Base-by-base conservation (phyloP, 1,140 invertebrate species). In the Diuraphis noxia region DNA sequence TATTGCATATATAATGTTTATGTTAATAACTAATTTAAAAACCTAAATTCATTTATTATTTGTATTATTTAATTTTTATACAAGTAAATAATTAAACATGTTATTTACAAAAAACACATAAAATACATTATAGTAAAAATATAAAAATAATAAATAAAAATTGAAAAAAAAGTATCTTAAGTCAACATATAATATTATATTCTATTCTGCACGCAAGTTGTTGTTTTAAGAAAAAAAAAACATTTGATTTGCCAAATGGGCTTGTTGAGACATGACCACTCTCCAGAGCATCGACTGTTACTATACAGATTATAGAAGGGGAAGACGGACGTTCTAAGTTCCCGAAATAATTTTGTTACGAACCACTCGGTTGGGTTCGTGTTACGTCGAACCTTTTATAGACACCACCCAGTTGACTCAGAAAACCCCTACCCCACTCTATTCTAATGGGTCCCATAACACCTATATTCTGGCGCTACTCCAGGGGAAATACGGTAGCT, bases 331-430 rank as follows among this genome's bases (percentile, higher is more conserved):
- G 52, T 72, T 88, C 49, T 40, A n/a, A 89, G 88, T 79, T 91
- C 89, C 89, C 89, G 77, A 91, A 91, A 91, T 91, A 91, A 91
- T 91, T 43, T 79, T 46, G 56, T 30, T 49, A 49, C 43, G 88
- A 79, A 77, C 72, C 89, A 36, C 77, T 91, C 89, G 89, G 89
- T 52, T 21, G 89, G 89, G 89, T 91, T 91, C 89, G 89, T 52
- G 89, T 91, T 91, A 91, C 89, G 63, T 82, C 89, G 89, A 82
- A 81, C 89, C 89, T 91, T 91, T 91, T 91, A 91, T 91, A 91
- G 89, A 91, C 89, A 82, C 89, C 89, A n/a, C 89, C 89, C 89
- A 82, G 38, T 38, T 81, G 46, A 63, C 89, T 46, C 21, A 49
- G 41, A 38, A 38, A 46, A 81, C 34, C 89, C 56, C 88, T 79